These are phyloP conservation scores for Cotesia vestalis DNA, from an alignment of 1,140 invertebrate species.

Conservation along the genomic window DNA sequence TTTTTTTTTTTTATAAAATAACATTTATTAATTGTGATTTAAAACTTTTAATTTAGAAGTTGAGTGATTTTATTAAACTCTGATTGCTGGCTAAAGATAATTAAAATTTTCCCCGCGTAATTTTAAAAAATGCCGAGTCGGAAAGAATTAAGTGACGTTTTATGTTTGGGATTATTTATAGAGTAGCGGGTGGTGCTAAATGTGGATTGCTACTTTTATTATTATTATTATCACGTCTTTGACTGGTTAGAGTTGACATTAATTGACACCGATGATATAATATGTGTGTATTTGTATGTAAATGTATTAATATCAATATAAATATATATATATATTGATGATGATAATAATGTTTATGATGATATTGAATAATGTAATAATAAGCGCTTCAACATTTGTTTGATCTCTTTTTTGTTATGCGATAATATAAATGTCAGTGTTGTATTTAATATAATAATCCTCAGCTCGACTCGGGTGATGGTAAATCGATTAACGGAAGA, in stretches of 20 bases:
- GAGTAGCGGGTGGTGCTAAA: neutral
- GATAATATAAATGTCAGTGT: constrained; percentile 33
- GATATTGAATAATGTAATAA: constrained; percentile 10
- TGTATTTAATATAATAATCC: constrained; percentile 17
- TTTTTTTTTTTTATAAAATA: no score
- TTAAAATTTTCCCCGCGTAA: no score
- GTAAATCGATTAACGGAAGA: constrained; percentile 21
- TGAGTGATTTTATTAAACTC: no score
- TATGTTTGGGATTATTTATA: neutral
- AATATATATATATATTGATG: no score
- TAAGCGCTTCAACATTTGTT: neutral
- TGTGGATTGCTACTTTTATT: neutral
- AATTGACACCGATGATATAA: constrained; percentile 18
- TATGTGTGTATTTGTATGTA: no score
- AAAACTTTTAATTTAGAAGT: no score
- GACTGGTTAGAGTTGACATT: constrained; percentile 20
- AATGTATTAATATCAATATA: no score
- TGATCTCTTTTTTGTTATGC: constrained; percentile 17
- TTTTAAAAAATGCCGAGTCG: no score
- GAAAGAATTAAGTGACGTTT: no score
- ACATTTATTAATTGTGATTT: no score
- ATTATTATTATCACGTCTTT: neutral
- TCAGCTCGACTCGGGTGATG: constrained; percentile 1
- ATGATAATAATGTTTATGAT: constrained; percentile 26
- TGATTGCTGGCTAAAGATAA: no score